Conservation (phyloP, 2,797 vertebrate genomes). For the Hephaestus fuliginosus region DNA sequence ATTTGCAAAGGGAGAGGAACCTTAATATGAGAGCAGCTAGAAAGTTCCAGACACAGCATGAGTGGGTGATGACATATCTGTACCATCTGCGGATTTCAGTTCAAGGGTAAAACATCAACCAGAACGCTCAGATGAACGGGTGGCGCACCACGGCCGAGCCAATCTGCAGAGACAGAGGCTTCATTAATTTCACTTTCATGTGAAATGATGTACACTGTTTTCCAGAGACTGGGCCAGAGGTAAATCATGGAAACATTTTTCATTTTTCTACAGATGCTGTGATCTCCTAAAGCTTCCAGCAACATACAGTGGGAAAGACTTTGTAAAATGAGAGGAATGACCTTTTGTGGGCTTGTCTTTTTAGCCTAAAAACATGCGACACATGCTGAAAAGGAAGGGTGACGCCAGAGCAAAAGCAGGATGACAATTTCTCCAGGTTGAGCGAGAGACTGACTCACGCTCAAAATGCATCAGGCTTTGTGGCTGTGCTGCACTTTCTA, state of each 20-base stretch:
- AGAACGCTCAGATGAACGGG: not conserved
- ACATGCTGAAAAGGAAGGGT: slow-evolving; percentile 12
- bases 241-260: slow-evolving; percentile 27
- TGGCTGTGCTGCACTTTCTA: slow-evolving; percentile 31
- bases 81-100: slow-evolving; percentile 14
- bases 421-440: slow-evolving; percentile 20
- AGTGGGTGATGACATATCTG: slow-evolving; percentile 6
- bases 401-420: slow-evolving; percentile 1
- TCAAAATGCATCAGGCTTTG: slow-evolving; percentile 35
- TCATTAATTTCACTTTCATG: slow-evolving; percentile 26
- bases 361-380: not conserved
- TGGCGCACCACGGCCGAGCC: not conserved
- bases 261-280: not conserved
- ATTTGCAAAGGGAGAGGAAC: slow-evolving; percentile 27
- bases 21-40: not conserved
- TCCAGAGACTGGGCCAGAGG: slow-evolving; percentile 28
- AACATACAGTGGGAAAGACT: slow-evolving; percentile 4
- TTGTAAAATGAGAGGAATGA: slow-evolving; percentile 4
- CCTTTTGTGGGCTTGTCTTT: not conserved
- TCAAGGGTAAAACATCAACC: slow-evolving; percentile 17
- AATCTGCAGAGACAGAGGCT: not conserved
- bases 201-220: slow-evolving; percentile 29
- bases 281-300: slow-evolving; percentile 15
- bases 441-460: slow-evolving; percentile 39
- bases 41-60: not conserved